Percentiles rank a stretch among this genome's conserved stretches.
phyloP scores from a whole-genome alignment of 2,888 invertebrate genomes.

The Minunthozetes semirufus region DNA sequence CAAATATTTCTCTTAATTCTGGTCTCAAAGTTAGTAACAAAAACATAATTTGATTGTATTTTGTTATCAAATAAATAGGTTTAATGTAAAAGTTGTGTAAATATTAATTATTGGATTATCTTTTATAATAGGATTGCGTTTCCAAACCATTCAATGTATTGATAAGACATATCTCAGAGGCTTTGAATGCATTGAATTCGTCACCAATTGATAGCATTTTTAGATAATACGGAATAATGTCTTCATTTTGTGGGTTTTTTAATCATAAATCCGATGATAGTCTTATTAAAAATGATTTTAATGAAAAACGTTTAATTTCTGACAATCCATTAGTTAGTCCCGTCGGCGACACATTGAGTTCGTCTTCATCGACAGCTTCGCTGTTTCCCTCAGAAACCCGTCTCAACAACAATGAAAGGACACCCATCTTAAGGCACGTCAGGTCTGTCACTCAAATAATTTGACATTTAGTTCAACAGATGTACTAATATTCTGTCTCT shows the following conservation, averaged over 20 bases:
- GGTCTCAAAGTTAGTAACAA: neutral
- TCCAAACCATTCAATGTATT: neutral
- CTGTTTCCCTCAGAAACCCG: neutral
- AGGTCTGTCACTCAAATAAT: neutral
- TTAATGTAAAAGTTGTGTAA: neutral
- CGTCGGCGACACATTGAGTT: neutral
- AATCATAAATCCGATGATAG: neutral
- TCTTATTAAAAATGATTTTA: neutral
- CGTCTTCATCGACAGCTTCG: neutral
- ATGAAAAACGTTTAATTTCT: neutral
- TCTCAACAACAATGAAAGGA: constrained; percentile 7
- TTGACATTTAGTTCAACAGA: too few relatives aligned
- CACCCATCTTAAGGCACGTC: constrained; percentile 25
- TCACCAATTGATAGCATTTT: constrained; percentile 8
- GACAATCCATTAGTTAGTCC: constrained; percentile 23
- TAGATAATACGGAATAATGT: neutral
- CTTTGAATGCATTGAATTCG: neutral
- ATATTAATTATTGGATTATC: neutral
- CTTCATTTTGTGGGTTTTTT: constrained; percentile 23
- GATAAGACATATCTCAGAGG: neutral
- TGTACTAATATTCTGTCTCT: too few relatives aligned
- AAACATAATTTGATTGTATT: constrained; percentile 5
- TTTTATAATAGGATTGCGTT: constrained; percentile 3
- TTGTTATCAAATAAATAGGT: neutral
- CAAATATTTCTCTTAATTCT: neutral